These are phyloP conservation scores for Pasiphila rectangulata DNA, from an alignment of 2,888 invertebrate genomes.

Conservation along the genomic window DNA sequence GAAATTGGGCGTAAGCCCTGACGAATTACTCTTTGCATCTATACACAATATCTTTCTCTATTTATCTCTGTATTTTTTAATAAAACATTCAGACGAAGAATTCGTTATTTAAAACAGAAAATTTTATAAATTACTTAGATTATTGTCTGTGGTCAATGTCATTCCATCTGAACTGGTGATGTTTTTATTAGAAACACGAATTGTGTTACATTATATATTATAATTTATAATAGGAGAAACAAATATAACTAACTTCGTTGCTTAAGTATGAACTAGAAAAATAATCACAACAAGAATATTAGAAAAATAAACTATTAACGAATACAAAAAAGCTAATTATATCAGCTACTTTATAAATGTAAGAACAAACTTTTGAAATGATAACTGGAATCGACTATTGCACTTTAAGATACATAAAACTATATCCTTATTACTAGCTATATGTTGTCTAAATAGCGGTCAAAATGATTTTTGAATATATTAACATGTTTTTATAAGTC, in stretches of 20 bases:
- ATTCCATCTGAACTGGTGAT: too few species aligned
- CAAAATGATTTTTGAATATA: too few species aligned
- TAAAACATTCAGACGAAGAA: too few species aligned
- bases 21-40: too few species aligned
- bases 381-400: slow-evolving; percentile 3
- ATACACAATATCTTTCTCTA: too few species aligned
- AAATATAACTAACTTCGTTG: neutral
- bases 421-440: neutral
- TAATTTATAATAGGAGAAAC: slow-evolving; percentile 1
- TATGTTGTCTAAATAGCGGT: neutral
- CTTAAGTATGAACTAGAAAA: neutral
- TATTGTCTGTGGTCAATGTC: too few species aligned
- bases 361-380: neutral
- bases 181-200: neutral
- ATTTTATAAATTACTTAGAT: too few species aligned
- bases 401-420: neutral
- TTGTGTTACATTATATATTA: neutral
- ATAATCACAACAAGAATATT: neutral
- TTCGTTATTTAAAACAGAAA: too few species aligned
- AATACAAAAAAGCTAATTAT: neutral
- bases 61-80: too few species aligned
- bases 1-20: too few species aligned
- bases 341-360: slow-evolving; percentile 1
- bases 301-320: neutral
- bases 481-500: neutral